phyloP scores from a whole-genome alignment of 2,797 vertebrate genomes.

The Stomatorhinus walkeri region DNA sequence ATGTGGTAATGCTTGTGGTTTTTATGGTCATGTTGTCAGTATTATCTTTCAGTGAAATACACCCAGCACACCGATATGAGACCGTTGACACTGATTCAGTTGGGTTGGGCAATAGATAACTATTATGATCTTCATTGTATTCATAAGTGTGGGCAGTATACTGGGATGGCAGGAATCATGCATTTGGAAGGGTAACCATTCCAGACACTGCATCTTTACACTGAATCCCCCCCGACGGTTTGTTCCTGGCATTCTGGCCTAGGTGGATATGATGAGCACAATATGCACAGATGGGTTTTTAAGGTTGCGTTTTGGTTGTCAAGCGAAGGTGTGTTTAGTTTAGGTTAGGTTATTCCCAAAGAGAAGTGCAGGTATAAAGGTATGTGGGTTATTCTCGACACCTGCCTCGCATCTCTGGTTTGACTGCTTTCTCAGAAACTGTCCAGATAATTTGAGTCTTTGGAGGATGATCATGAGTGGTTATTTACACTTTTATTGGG shows the following conservation, averaged over 20 bases:
- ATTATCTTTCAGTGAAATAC: conserved; percentile 16
- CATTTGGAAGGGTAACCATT: neutral
- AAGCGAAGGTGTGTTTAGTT: neutral
- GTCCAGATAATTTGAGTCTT: neutral
- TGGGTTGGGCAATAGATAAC: neutral
- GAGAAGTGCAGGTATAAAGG: neutral
- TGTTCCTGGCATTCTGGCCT: neutral
- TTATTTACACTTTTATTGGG: conserved; percentile 18
- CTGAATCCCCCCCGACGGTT: neutral
- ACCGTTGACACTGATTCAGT: neutral
- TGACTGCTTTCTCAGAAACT: neutral
- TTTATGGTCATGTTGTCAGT: conserved; percentile 19
- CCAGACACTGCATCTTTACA: neutral
- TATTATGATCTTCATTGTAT: neutral
- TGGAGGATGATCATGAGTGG: neutral
- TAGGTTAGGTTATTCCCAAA: no score
- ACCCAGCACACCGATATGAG: neutral
- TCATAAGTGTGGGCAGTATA: neutral
- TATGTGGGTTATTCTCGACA: neutral
- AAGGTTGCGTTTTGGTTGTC: neutral
- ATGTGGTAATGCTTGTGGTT: neutral
- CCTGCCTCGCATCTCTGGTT: neutral
- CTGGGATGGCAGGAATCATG: neutral
- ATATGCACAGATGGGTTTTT: neutral
- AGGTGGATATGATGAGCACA: neutral